phyloP scores from a whole-genome alignment of 2,797 vertebrate species.

The Coregonus ussuriensis region DNA sequence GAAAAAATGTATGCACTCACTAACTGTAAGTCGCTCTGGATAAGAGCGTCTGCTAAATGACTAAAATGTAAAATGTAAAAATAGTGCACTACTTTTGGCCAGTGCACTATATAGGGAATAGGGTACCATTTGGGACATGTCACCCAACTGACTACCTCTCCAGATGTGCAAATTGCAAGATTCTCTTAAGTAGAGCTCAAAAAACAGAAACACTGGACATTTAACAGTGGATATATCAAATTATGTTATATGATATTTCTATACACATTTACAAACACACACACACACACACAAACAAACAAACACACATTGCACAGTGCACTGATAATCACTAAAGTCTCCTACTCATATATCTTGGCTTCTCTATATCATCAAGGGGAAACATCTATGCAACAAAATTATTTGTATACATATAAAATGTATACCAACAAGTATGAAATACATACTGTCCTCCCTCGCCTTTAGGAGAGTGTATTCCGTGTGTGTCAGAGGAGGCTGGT shows the following conservation, averaged over 20 bases:
- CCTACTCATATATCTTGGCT: not conserved
- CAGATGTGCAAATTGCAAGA: conserved; percentile 99
- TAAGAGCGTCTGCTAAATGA: too few species aligned
- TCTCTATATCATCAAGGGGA: not conserved
- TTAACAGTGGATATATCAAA: conserved; percentile 66
- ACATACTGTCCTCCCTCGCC: conserved; percentile 22
- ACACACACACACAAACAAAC: too few species aligned
- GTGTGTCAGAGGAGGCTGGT: too few species aligned
- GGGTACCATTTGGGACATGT: conserved; percentile 65
- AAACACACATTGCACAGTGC: not conserved
- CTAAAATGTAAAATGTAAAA: too few species aligned
- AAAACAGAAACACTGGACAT: conserved; percentile 88
- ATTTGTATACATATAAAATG: conserved; percentile 42
- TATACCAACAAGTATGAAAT: conserved; percentile 49
- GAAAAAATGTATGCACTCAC: too few species aligned
- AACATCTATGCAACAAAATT: conserved; percentile 9
- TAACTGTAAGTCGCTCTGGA: too few species aligned
- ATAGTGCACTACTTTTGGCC: not conserved
- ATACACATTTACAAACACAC: conserved; percentile 46
- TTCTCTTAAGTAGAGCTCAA: conserved; percentile 93
- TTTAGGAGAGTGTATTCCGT: not conserved
- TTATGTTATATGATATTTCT: conserved; percentile 58
- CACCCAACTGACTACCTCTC: conserved; percentile 76
- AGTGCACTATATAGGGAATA: conserved; percentile 45
- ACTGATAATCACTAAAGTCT: not conserved